Evolutionary conservation across 37 sponge, comb jelly and placozoan species (phyloP), one percentile per base, ranked within the genome.

Genomic region (Aplysina aerophoba): DNA sequence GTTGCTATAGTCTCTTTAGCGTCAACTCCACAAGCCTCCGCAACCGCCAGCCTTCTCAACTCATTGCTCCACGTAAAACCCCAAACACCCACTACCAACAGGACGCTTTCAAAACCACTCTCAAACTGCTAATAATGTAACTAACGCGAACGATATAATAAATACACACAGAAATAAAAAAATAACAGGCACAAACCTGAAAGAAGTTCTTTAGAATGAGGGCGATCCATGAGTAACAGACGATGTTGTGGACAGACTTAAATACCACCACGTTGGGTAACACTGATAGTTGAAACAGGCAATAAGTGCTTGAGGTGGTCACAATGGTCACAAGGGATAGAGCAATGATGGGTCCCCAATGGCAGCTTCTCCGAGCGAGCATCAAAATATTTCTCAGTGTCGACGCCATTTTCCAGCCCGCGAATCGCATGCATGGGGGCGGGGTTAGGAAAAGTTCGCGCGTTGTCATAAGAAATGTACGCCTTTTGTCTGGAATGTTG

Each of bases 331-430:
- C 89, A 56, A 95, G 84, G 15, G 79, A 37, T 2, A 95, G 54
- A 13, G 95, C 93, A 55, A 87, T 87, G 15, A 87, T 75, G 20
- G 95, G 95, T 24, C 95, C 95, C 92, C 92, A 94, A 59, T 91
- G 89, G 55, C 81, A 81, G 22, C 89, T n/a, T 39, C 82, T 58
- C 38, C 66, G 53, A 4, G 54, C 64, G 28, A 85, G 57, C 16
- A 22, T 36, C 13, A 59, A 50, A 4, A 62, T 27, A 62, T 2
- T 71, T 5, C 21, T 33, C 20, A 25, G 28, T 27, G 14, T 15
- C 69, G 27, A 25, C 13, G 14, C 28, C 28, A n/a, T 14, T 67
- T 67, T n/a, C n/a, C n/a, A n/a, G n/a, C n/a, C n/a, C n/a, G n/a
- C n/a, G n/a, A n/a, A n/a, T n/a, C n/a, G 19, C 15, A 58, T 58